Conservation (phyloP, 2,797 vertebrate genomes). For the Sorex maritimensis region DNA sequence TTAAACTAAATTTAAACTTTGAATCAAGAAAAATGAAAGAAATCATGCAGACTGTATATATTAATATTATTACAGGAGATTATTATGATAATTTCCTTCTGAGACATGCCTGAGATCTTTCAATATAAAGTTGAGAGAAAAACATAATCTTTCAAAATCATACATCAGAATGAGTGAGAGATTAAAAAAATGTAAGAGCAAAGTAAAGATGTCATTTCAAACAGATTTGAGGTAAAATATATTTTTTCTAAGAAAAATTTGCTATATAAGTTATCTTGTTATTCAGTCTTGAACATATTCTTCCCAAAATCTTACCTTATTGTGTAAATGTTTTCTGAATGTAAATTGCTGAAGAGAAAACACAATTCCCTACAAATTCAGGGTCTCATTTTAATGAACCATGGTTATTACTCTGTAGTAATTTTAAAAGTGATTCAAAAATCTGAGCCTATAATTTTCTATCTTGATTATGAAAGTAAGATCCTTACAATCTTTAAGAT, state of each 20-base stretch:
- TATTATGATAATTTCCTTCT: neutral
- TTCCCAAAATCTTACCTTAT: neutral
- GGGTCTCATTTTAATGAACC: constrained; percentile 13
- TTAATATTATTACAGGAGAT: constrained; percentile 5
- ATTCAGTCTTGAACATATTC: neutral
- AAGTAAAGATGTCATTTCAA: constrained; percentile 5
- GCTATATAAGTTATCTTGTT: neutral
- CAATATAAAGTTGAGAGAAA: constrained; percentile 51
- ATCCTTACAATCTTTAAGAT: neutral
- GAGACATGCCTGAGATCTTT: constrained; percentile 8
- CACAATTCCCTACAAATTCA: neutral
- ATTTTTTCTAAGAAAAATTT: constrained; percentile 2
- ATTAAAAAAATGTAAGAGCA: neutral
- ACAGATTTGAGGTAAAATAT: neutral
- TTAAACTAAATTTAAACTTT: neutral
- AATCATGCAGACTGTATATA: neutral
- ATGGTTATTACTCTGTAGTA: neutral
- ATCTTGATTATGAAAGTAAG: neutral
- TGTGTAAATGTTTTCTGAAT: constrained; percentile 26
- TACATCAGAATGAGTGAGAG: neutral
- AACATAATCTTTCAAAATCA: neutral
- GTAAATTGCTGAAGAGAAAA: constrained; percentile 5
- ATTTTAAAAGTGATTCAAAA: constrained; percentile 46
- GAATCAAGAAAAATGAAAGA: neutral
- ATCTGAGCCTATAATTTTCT: neutral